Evolutionary conservation across 2,888 invertebrate species (phyloP), one percentile per base, ranked within the genome.

Genomic region (Abrostola triplasia): DNA sequence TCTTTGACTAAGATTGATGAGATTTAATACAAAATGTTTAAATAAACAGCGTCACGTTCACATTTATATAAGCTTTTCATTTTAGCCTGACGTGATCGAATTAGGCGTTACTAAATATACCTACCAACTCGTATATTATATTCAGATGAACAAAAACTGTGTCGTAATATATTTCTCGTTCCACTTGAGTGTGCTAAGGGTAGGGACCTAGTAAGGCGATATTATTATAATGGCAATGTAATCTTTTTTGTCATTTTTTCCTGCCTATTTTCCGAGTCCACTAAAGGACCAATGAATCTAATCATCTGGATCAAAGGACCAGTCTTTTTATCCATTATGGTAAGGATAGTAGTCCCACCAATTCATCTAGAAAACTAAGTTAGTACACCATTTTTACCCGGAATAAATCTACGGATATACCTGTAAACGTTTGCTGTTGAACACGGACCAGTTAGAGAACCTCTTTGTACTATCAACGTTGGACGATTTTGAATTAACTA

Each of bases 1-100:
- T 24, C 10, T 11, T 53, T 42, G 67, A 67, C 64, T 50, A 54
- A 64, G 79, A 76, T 76, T 67, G 63, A 76, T 76, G 76, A 53
- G 50, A 59, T 71, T 56, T 64, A 47, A 12, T 44, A 49, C 59
- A 50, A 76, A 70, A 63, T 71, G 56, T 61, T 63, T 50, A 36
- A 47, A 53, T 47, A 63, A 59, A 58, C 51, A 49, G 36, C 60
- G 36, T 42, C 36, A 52, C n/a, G 38, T 36, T 44, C 40, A 35
- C 6, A 11, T 38, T 56, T 58, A 44, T 50, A 35, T 58, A 42
- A 9, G 55, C 35, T 52, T 70, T 57, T 48, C n/a, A 48, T 70
- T 75, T 74, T 53, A 63, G 44, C 40, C 56, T 49, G 58, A 62
- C 71, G 58, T 67, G 57, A 75, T 70, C 48, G 51, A 62, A 78